Evolutionary conservation across 2,888 invertebrate species (phyloP), one percentile per base, ranked within the genome.

Genomic region (Hydriomena furcata): DNA sequence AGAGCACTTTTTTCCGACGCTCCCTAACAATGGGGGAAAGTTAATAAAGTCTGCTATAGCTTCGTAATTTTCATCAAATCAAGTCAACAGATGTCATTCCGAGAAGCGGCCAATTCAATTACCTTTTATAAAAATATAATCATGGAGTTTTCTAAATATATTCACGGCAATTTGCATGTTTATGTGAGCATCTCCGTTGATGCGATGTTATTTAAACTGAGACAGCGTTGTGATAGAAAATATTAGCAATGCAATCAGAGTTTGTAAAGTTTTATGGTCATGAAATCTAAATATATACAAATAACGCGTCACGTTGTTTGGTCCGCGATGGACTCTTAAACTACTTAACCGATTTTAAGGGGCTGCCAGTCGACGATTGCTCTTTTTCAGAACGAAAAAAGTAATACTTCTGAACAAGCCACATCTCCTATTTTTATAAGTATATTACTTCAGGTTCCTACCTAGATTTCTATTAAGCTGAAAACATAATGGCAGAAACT

Each of bases 71-170:
- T 76, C 82, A 79, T 82, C 79, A 84, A 84, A 84, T 80, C 74
- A 79, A 76, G 70, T 73, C 66, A 67, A 69, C 78, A 76, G 77
- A 81, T 81, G 84, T 79, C 79, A 77, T 80, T 76, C 68, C 71
- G 47, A 59, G 70, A 61, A 67, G 66, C 60, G 63, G 66, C 71
- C 75, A 65, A 87, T 87, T 87, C 81, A 82, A 88, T 89, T 86
- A 88, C 82, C 79, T 81, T 78, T n/a, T n/a, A n/a, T 79, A 76
- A 77, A 84, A 84, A 82, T 79, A 80, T 81, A 84, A 82, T 79
- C 73, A 45, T 6, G 28, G 45, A 42, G 21, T 46, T 52, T 46
- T 42, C 12, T 23, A 32, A 43, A 42, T 37, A 31, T 42, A 41
- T 48, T 79, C 73, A 43, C 5, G 17, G 23, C 71, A 73, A 87